Base-by-base conservation (phyloP, 2,888 invertebrate genomes). In the Elegia similella region DNA sequence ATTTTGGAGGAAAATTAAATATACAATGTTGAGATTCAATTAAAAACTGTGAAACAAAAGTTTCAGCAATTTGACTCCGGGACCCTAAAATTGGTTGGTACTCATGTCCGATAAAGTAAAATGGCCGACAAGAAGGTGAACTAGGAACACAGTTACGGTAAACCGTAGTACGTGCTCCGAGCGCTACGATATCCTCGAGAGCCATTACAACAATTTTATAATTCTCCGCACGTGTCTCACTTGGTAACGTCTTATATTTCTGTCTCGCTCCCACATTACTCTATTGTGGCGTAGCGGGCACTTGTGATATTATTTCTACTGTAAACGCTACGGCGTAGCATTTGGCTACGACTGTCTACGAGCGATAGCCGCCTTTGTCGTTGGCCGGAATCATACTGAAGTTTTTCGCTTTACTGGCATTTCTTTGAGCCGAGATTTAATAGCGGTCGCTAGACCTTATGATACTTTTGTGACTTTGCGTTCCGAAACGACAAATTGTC, bases 281-380 rank as follows among this genome's bases (percentile, higher is more conserved):
- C 62, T 55, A 60, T 59, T 58, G 50, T 44, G 15, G 23, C 23
- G 43, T 59, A 56, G 34, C 52, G 54, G 56, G 29, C 47, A 46
- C 54, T 54, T 54, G 15, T 44, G 62, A 64, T 64, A 66, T 68
- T 64, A 66, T 62, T 64, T 61, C 59, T 57, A 55, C 57, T 54
- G 62, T 62, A 67, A 66, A 62, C 59, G 62, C 67, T 65, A 62
- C 64, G 58, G 7, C 62, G 63, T 23, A 23, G 56, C 61, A 52
- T 54, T 38, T 42, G 52, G 60, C 62, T 66, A 61, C 61, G 61
- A 57, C 56, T 62, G 64, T 65, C 70, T 67, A 67, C 59, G 64
- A 61, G 62, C 60, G 65, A 67, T 70, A 72, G 67, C 67, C 67
- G 64, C 63, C 60, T 68, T 70, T 70, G 67, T 66, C 58, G 53